These are phyloP conservation scores for Drosophila anomelani DNA, from an alignment of 2,888 invertebrate genomes.

Conservation along the genomic window DNA sequence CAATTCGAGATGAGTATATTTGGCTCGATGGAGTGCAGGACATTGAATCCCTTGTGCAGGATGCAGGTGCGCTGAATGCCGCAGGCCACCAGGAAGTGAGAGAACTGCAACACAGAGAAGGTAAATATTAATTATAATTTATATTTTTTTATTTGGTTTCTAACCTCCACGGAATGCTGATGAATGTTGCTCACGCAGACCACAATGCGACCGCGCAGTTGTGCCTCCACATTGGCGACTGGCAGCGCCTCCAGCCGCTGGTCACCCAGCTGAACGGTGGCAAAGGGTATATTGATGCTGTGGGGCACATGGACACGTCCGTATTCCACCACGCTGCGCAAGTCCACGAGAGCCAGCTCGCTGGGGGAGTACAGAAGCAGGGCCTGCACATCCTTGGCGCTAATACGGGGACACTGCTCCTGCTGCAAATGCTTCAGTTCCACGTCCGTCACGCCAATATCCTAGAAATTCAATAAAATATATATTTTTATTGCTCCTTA, in stretches of 20 bases:
- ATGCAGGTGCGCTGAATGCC: constrained; percentile 92
- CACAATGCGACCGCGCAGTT: constrained; percentile 88
- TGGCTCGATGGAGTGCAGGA: constrained; percentile 89
- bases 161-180: constrained; percentile 90
- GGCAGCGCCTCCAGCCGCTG: constrained; percentile 90
- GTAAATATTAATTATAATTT: neutral
- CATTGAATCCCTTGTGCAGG: constrained; percentile 94
- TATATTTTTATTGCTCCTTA: no score
- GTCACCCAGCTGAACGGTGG: constrained; percentile 90
- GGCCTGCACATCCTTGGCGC: constrained; percentile 92
- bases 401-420: constrained; percentile 93
- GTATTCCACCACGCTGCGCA: constrained; percentile 86
- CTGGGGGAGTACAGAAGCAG: constrained; percentile 87
- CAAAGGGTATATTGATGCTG: constrained; percentile 95
- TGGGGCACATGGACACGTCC: constrained; percentile 91
- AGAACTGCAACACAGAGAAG: constrained; percentile 88
- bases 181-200: constrained; percentile 92
- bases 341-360: constrained; percentile 88
- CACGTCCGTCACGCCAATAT: constrained; percentile 87
- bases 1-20: constrained; percentile 84
- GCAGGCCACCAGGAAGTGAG: constrained; percentile 92
- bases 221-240: constrained; percentile 86
- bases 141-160: neutral
- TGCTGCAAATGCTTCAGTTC: constrained; percentile 89
- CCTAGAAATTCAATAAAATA: constrained; percentile 85